phyloP scores from a whole-genome alignment of 2,113 vertebrate species.

The Cathartes aura region DNA sequence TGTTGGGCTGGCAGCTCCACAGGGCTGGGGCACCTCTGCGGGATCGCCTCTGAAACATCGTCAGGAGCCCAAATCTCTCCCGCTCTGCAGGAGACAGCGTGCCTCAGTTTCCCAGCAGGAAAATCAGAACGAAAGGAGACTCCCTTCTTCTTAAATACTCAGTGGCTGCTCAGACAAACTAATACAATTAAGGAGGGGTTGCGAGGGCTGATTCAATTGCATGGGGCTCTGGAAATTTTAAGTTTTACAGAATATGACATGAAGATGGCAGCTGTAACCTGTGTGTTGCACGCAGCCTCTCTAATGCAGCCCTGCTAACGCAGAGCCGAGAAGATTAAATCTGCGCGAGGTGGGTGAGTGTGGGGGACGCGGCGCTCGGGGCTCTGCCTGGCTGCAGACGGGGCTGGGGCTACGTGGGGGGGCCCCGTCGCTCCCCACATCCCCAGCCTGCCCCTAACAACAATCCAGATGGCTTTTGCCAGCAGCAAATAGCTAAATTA shows the following conservation, averaged over 20 bases:
- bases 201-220: background rate
- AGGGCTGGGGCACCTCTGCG: rapidly evolving
- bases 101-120: background rate
- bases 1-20: background rate
- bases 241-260: background rate
- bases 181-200: background rate
- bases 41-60: background rate
- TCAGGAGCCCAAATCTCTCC: background rate
- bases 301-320: background rate
- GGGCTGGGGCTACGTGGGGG: background rate
- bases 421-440: background rate
- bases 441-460: background rate
- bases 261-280: background rate
- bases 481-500: background rate
- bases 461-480: background rate
- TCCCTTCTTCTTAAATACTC: background rate
- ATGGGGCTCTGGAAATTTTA: background rate
- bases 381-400: background rate
- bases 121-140: background rate
- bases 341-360: background rate
- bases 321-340: conserved; percentile 42
- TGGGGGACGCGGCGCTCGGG: background rate
- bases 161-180: background rate
- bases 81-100: rapidly evolving
- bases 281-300: background rate